Evolutionary conservation across 2,797 vertebrate species (phyloP), one percentile per base, ranked within the genome.

Genomic region (Hypotaenidia philippensis): DNA sequence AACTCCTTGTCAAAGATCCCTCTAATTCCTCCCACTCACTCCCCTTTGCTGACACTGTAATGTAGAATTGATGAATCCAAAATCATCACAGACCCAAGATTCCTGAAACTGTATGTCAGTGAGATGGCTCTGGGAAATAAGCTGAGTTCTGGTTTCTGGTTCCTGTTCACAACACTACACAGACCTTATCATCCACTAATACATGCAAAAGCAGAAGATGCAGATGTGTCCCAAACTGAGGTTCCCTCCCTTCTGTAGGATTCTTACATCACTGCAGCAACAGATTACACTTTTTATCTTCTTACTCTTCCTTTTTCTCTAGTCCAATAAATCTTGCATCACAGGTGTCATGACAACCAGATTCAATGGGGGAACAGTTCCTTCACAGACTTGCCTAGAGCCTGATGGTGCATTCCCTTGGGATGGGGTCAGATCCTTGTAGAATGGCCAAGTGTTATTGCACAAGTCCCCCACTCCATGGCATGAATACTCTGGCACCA

Each of bases 401-500:
- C n/a, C 23, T 71, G 20, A 41, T 44, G 23, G 20, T 18, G 11
- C 8, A 38, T 25, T 49, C n/a, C 21, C 27, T 44, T 44, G 10
- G 12, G 25, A 56, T 56, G 20, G 20, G 25, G 36, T 61, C 41
- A 45, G 49, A 72, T 61, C 17, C 5, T 50, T 32, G 68, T 56
- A 69, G 61, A 63, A 41, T 11, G 26, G 29, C 32, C n/a, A 45
- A 63, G 49, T 18, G 20, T 74, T 79, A 52, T 26, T n/a, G 22
- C 13, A n/a, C 0, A 1, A 57, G 22, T 41, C 1, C 36, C 13
- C 20, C 0, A 2, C 25, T 52, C 2, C 11, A 22, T 19, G n/a
- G 29, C n/a, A 41, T 25, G 12, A 55, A 17, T 32, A 41, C 31
- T 32, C 32, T 86, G 18, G 5, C 38, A 38, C 2, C 34, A 29